Evolutionary conservation across 2,113 vertebrate species (phyloP).

Genomic region (Callocephalon fimbriatum): DNA sequence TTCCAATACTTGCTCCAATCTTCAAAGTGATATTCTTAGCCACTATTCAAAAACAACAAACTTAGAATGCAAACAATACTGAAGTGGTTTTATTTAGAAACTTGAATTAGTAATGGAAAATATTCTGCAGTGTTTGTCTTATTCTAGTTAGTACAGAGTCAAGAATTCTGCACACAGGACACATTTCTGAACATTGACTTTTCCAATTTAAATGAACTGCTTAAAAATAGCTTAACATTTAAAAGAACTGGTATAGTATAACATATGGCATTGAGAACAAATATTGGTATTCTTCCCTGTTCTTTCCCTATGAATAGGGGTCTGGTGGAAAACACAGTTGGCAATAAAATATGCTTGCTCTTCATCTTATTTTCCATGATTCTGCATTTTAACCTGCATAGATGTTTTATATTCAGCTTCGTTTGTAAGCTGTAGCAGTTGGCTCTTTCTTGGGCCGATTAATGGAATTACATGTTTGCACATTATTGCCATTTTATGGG

Average conservation of each 20-base stretch:
- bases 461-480: neutral
- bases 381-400: neutral
- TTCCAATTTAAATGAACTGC: conserved; percentile 13
- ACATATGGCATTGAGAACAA: conserved; percentile 12
- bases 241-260: neutral
- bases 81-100: conserved; percentile 46
- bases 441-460: neutral
- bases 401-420: neutral
- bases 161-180: conserved; percentile 20
- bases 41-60: neutral
- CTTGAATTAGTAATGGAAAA: conserved; percentile 24
- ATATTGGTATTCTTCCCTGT: conserved; percentile 28
- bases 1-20: neutral
- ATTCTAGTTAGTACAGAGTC: neutral
- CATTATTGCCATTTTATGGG: neutral
- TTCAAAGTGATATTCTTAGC: conserved; percentile 1
- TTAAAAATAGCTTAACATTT: conserved; percentile 41
- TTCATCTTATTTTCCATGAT: neutral
- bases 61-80: neutral
- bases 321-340: conserved; percentile 10
- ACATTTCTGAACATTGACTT: conserved; percentile 2
- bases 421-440: neutral
- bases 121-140: conserved; percentile 4
- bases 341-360: neutral
- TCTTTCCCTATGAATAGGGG: neutral